Conservation (phyloP, 2,797 vertebrate species). For the Anas bernieri region DNA sequence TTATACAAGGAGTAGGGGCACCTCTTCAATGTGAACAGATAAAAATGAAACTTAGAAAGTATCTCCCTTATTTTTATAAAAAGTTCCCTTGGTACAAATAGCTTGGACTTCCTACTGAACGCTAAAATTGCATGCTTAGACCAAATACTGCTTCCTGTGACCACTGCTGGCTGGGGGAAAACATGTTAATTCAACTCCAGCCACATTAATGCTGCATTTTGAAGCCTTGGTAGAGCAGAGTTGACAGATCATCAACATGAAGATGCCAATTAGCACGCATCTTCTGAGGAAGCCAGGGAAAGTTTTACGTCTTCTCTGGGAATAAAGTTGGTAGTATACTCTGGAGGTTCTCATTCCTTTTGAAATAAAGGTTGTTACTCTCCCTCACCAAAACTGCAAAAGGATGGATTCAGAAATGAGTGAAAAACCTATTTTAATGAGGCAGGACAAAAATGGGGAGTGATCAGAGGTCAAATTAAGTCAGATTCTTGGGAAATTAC, state of each 20-base stretch:
- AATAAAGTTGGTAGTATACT: neutral
- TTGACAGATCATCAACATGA: conserved; percentile 54
- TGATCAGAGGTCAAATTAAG: neutral
- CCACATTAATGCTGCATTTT: conserved; percentile 43
- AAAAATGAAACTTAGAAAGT: neutral
- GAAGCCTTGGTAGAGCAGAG: conserved; percentile 46
- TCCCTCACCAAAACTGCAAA: neutral
- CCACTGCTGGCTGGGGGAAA: conserved; percentile 30
- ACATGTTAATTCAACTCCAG: conserved; percentile 29
- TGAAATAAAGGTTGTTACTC: neutral
- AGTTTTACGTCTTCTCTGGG: neutral
- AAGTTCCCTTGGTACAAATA: neutral
- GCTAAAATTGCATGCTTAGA: conserved; percentile 9
- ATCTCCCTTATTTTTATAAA: neutral
- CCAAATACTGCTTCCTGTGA: conserved; percentile 27
- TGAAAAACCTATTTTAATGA: neutral
- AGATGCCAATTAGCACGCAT: conserved; percentile 65
- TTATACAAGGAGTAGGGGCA: neutral
- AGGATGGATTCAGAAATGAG: neutral
- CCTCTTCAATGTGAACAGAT: conserved; percentile 1
- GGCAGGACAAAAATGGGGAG: neutral
- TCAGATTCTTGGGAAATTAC: neutral
- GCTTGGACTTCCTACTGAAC: neutral
- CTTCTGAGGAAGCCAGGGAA: conserved; percentile 12
- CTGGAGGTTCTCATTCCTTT: rapidly evolving